Base-by-base conservation (phyloP, 2,888 invertebrate species). In the Anorthoa munda region DNA sequence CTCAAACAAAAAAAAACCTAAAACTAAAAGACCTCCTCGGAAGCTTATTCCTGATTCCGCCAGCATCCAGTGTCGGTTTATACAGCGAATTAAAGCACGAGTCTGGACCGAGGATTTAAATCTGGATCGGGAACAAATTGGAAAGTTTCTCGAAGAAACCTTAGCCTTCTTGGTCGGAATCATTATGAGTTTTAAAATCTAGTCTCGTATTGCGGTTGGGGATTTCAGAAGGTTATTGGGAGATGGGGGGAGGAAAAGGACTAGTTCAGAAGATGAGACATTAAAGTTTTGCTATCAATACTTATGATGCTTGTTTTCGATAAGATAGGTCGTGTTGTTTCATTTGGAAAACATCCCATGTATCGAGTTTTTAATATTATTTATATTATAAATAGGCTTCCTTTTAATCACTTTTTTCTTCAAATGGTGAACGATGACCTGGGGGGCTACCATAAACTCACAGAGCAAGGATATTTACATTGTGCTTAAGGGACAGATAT, bases 91-190 rank as follows among this genome's bases (percentile, higher is more conserved):
- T 81, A 80, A 66, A 75, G 66, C 61, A 72, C 53, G 76, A 70
- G 71, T 72, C 63, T 67, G 77, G 77, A 82, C 76, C 60, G 66
- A 61, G 71, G 75, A 87, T 87, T 86, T 82, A 82, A 85, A 86
- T 84, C 69, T 83, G 84, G 85, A 83, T 83, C 79, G 81, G 69
- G 75, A 77, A 82, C 77, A 86, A 89, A 88, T 89, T 87, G 83
- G 83, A 85, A 87, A 86, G 70, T 85, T 79, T 69, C 72, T 74
- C 70, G 75, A 75, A 63, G 71, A 75, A 81, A 79, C 67, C 78
- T 77, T 74, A 77, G 75, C 64, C 64, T 81, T 72, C 77, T 75
- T 78, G 79, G 66, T 72, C 2, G 71, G 70, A 56, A 72, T 61
- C 15, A 74, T 75, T 75, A 70, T 65, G 60, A 75, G 65, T 66